These are phyloP conservation scores for Didymodactylos carnosus DNA, from an alignment of 2,888 invertebrate genomes.

Conservation along the genomic window DNA sequence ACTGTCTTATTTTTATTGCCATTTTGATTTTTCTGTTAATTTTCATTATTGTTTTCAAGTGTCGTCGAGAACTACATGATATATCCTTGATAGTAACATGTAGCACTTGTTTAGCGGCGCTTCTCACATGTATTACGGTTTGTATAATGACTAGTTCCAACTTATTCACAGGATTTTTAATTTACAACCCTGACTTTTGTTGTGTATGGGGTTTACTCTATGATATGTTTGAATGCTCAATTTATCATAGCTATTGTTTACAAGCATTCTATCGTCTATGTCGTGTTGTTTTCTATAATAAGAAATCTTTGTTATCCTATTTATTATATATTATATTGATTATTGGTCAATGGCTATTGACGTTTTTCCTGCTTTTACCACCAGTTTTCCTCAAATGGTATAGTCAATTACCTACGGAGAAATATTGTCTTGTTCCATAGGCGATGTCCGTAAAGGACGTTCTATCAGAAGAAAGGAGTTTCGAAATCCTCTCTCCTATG, in stretches of 20 bases:
- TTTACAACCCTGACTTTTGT: neutral
- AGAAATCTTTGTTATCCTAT: neutral
- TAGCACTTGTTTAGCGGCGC: neutral
- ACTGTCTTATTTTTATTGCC: neutral
- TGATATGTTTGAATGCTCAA: neutral
- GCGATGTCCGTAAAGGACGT: too few species aligned
- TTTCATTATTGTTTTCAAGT: neutral
- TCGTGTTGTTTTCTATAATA: neutral
- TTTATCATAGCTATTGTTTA: neutral
- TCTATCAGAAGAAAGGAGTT: too few species aligned
- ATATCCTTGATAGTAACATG: neutral
- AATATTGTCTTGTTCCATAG: neutral
- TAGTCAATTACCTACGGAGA: neutral
- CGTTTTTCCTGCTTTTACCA: neutral
- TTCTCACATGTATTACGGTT: neutral
- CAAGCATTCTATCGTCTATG: neutral
- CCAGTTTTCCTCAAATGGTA: neutral
- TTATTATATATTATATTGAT: neutral
- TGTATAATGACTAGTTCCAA: neutral
- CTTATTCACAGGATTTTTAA: neutral
- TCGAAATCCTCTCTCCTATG: too few species aligned
- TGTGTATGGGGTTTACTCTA: neutral
- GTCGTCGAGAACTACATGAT: neutral
- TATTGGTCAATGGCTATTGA: neutral
- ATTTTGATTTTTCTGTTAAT: neutral